Conservation (phyloP, 2,113 vertebrate species). For the Pan troglodytes region NHGRI_mPanTro3-v2.1_pri NC_072421.2:26538001-26538500, state of each 20-base stretch:
- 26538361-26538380: background rate
- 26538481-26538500: background rate
- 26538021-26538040: background rate
- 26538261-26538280: background rate
- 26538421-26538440: background rate
- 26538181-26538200: background rate
- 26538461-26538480: background rate
- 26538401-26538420: background rate
- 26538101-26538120: background rate
- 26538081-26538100: conserved; percentile 1
- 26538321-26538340: background rate
- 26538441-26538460: background rate
- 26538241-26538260: background rate
- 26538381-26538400: background rate
- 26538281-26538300: background rate
- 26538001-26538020: background rate
- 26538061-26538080: background rate
- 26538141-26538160: background rate
- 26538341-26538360: background rate
- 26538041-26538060: background rate
- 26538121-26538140: background rate
- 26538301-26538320: background rate
- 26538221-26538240: background rate
- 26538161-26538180: background rate
- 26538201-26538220: background rate